A percentile compares a stretch with the other conserved stretches of the same genome.
Evolutionary conservation across 2,888 invertebrate genomes (phyloP).

Genomic region (Pegoplata infirma): DNA sequence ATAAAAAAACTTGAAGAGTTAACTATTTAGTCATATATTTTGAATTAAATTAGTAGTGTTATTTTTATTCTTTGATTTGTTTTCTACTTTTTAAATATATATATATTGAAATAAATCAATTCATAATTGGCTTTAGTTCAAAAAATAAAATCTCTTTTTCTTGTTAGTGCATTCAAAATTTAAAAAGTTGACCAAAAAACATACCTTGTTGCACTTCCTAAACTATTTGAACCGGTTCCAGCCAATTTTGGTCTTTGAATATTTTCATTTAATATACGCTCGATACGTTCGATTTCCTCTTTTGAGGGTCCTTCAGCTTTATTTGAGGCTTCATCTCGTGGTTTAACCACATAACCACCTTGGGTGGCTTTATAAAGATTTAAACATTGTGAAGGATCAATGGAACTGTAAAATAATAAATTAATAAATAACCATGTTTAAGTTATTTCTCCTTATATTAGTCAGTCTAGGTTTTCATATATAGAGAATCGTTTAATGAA

Average conservation of each 20-base stretch:
- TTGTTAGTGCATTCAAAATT: no score
- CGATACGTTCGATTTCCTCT: conserved; percentile 81
- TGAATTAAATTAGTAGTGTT: no score
- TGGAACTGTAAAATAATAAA: conserved; percentile 71
- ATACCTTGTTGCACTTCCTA: conserved; percentile 78
- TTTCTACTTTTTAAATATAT: no score
- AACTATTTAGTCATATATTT: no score
- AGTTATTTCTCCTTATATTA: neutral
- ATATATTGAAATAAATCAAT: no score
- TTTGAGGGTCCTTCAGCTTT: conserved; percentile 83
- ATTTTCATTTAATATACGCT: conserved; percentile 79
- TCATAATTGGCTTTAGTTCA: no score
- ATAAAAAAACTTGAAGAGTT: no score
- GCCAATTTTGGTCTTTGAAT: conserved; percentile 74
- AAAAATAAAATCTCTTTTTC: no score
- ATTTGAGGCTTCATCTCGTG: conserved; percentile 83
- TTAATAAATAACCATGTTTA: neutral
- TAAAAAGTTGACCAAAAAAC: no score
- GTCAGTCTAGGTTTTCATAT: neutral
- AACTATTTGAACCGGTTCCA: conserved; percentile 79
- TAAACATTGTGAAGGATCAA: conserved; percentile 77
- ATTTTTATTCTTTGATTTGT: no score
- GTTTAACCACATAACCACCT: conserved; percentile 83
- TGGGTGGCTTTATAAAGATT: conserved; percentile 78
- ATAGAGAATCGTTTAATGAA: neutral